Base-by-base conservation (phyloP, 1,140 invertebrate genomes). In the Delia radicum region DNA sequence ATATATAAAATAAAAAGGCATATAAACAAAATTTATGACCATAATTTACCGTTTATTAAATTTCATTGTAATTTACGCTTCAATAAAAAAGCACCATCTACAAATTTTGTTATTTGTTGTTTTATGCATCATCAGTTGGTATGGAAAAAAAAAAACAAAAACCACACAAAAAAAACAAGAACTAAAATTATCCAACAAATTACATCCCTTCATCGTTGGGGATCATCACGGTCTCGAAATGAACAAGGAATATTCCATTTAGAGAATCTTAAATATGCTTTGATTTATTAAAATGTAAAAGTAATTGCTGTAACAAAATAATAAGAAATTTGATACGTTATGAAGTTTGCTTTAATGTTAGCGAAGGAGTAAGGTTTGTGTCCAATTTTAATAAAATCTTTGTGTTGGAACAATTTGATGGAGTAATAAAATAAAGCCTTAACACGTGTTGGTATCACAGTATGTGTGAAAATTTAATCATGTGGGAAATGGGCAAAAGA, bases 11-110 rank as follows among this genome's bases (percentile, higher is more conserved):
- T 33, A 28, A 29, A 67, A 62, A 62, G 8, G n/a, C 65, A 69
- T 7, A n/a, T n/a, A 27, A 18, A 69, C 13, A 42, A 31, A n/a
- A 73, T 73, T 73, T 73, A 73, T 73, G 27, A 21, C 31, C 31
- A 31, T 73, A 73, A 73, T 73, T 73, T 73, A 73, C 71, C 71
- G 71, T 73, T 73, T 33, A 37, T 73, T 73, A 73, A 73, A 46
- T 73, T 73, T 73, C 27, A 73, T 73, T 33, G 31, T 73, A 73
- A 73, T 73, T 73, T 73, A 73, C 71, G 29, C 21, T 21, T 73
- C 71, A 73, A 73, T 73, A 73, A 73, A 72, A 33, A 21, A 31
- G 71, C 29, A 55, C 18, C 48, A 55, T 21, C 46, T 55, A 21
- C 4, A 55, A 21, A 55, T 21, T n/a, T 55, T 55, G 13, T 48